Evolutionary conservation across 2,888 invertebrate species (phyloP).

Genomic region (Ephialtes manifestator): DNA sequence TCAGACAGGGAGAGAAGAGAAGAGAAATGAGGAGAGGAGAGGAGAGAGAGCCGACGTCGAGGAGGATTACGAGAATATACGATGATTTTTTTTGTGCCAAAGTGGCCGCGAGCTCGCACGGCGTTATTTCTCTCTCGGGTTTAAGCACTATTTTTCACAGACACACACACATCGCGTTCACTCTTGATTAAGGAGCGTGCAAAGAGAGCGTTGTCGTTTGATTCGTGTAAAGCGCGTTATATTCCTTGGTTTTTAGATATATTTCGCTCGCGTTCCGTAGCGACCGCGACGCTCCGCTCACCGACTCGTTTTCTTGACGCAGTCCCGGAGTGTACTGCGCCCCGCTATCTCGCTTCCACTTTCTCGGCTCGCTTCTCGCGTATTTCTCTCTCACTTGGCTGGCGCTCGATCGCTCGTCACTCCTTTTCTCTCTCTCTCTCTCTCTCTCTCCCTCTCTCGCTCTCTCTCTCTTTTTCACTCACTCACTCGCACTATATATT

Average conservation of each 20-base stretch:
- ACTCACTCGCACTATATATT: constrained; percentile 58
- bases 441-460: constrained; percentile 41
- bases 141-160: not conserved
- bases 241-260: constrained; percentile 6
- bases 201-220: not conserved
- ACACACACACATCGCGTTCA: not conserved
- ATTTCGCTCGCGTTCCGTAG: constrained; percentile 51
- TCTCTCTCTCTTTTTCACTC: constrained; percentile 63
- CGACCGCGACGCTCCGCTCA: constrained; percentile 62
- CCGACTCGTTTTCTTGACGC: constrained; percentile 54
- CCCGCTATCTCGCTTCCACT: constrained; percentile 59
- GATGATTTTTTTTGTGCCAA: constrained; percentile 7
- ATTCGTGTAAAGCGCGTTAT: constrained; percentile 9
- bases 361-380: constrained; percentile 33
- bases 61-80: not conserved
- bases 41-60: not conserved
- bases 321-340: constrained; percentile 67
- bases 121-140: not conserved
- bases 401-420: constrained; percentile 35
- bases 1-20: constrained; percentile 18
- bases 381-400: constrained; percentile 41
- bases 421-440: constrained; percentile 17
- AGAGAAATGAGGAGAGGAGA: constrained; percentile 10
- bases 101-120: constrained; percentile 2
- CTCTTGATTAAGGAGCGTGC: not conserved